Conservation (phyloP, 2,888 invertebrate genomes). For the Stegana nigrithorax region DNA sequence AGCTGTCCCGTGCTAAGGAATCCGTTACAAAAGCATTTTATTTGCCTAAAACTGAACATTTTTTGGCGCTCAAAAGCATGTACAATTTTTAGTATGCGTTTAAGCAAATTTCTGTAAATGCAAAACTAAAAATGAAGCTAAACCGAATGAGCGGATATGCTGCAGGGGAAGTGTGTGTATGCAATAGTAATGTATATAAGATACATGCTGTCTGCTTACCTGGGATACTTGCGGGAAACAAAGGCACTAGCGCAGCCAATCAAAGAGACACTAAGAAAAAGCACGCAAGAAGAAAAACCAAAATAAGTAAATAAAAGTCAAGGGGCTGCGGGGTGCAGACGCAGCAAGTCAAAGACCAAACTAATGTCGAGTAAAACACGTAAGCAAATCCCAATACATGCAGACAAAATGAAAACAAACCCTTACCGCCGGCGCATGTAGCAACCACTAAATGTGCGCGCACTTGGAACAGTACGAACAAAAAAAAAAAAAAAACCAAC, state of each 20-base stretch:
- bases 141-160: conserved; percentile 19
- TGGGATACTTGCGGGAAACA: conserved; percentile 40
- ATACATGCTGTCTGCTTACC: conserved; percentile 10
- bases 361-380: conserved; percentile 5
- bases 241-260: conserved; percentile 23
- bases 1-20: too few relatives aligned
- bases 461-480: conserved; percentile 10
- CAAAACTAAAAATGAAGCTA: too few relatives aligned
- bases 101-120: too few relatives aligned
- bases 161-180: neutral
- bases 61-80: too few relatives aligned
- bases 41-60: too few relatives aligned
- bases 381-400: neutral
- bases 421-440: too few relatives aligned
- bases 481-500: conserved; percentile 4
- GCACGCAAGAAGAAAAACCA: neutral
- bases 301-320: neutral
- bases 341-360: conserved; percentile 8
- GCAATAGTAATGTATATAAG: neutral
- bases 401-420: neutral
- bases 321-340: neutral
- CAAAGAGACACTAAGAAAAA: neutral
- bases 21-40: too few relatives aligned
- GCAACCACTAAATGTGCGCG: too few relatives aligned
- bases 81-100: too few relatives aligned